Evolutionary conservation across 1,140 invertebrate genomes (phyloP), one percentile per base, ranked within the genome.

Genomic region (Littorina saxatilis): DNA sequence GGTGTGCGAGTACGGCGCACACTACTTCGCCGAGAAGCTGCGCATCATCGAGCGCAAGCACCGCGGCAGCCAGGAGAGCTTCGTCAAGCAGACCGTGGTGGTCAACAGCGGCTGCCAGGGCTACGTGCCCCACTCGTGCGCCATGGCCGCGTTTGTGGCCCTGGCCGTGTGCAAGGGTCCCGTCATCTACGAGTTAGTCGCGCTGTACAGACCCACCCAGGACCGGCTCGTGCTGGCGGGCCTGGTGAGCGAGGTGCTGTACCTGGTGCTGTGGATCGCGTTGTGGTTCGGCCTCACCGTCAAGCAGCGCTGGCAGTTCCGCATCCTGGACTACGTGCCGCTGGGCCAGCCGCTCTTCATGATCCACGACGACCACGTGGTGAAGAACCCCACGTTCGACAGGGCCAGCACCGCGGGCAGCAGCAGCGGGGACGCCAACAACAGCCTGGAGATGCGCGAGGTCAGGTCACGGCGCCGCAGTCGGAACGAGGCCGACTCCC

Each of bases 241-340:
- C 61, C 79, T 90, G 35, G 80, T 90, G 37, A 61, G 87, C 27
- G 89, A 90, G 63, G 89, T 89, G 11, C 11, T 79, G 37, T 88
- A 89, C 73, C 85, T 90, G 85, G 82, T 89, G 13, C 78, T 85
- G 40, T 90, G 89, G 89, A 84, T 90, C 43, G 80, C 82, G 20
- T 79, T 90, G 2, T 90, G 89, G 89, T 90, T 88, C 50, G 83
- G 85, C 20, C 74, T 90, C 3, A 90, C 89, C 2, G 70, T 90
- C 37, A 90, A 90, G 79, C 89, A 90, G 70, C 80, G 85, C 55
- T 90, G 89, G 89, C 83, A 87, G 79, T 90, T 90, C 72, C 81
- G 86, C 70, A 88, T 89, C 63, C 81, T 89, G 29, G 88, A 89
- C 66, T 89, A 88, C 76, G 84, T 89, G 52, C 84, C 88, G n/a